phyloP scores from a whole-genome alignment of 2,113 vertebrate genomes.

The Eolophus roseicapilla region DNA sequence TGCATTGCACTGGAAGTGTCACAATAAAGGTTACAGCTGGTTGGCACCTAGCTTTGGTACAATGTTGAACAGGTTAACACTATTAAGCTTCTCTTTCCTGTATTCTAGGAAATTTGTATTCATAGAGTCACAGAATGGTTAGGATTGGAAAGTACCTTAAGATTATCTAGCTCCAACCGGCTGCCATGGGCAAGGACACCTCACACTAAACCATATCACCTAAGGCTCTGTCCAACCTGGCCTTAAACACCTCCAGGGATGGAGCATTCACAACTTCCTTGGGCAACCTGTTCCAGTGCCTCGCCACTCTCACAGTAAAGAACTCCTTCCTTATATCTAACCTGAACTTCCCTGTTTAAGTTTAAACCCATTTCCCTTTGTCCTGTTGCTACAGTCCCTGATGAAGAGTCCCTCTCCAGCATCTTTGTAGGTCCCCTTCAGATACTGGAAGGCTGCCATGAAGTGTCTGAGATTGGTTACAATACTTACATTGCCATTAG shows the following conservation, averaged over 20 bases:
- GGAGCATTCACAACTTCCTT: neutral
- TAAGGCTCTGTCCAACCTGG: neutral
- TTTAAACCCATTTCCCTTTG: neutral
- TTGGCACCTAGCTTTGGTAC: neutral
- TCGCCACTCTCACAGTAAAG: neutral
- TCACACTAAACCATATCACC: neutral
- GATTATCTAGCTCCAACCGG: neutral
- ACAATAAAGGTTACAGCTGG: neutral
- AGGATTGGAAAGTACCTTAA: neutral
- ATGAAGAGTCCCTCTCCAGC: neutral
- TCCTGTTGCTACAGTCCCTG: neutral
- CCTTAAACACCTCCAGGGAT: neutral
- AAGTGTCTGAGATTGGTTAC: neutral
- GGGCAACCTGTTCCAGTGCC: neutral
- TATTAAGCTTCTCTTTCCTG: neutral
- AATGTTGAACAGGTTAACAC: accelerated
- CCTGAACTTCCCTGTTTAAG: neutral
- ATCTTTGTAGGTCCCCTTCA: neutral
- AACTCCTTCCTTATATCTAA: neutral
- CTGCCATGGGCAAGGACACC: neutral
- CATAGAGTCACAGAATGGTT: neutral
- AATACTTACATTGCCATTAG: neutral
- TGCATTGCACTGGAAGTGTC: neutral
- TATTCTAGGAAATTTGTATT: neutral
- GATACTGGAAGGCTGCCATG: neutral